phyloP scores from a whole-genome alignment of 2,888 invertebrate species.

The Lasioglossum marginatum region DNA sequence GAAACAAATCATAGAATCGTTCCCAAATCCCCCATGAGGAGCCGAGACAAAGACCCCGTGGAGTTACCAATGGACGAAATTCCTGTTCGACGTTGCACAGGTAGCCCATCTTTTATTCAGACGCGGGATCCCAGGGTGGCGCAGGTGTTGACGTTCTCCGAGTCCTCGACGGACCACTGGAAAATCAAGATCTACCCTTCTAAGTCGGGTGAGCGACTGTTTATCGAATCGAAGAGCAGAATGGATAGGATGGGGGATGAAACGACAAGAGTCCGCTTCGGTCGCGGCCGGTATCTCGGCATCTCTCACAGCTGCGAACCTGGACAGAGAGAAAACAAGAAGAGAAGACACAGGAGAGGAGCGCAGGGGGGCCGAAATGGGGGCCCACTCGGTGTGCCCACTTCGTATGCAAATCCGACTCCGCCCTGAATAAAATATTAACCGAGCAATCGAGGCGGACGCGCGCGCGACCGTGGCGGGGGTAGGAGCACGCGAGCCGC shows the following conservation, averaged over 20 bases:
- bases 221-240: slow-evolving; percentile 4
- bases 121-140: background rate
- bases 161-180: background rate
- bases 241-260: background rate
- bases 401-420: slow-evolving; percentile 80
- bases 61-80: background rate
- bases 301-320: slow-evolving; percentile 69
- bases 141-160: slow-evolving; percentile 7
- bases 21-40: background rate
- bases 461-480: slow-evolving; percentile 46
- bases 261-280: slow-evolving; percentile 18
- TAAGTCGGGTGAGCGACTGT: background rate
- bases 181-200: background rate
- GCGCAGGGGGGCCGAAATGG: slow-evolving; percentile 8
- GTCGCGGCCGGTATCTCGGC: background rate
- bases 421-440: slow-evolving; percentile 81
- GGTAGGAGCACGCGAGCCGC: slow-evolving; percentile 67
- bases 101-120: slow-evolving; percentile 13
- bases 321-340: slow-evolving; percentile 40
- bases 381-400: slow-evolving; percentile 55
- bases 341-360: background rate
- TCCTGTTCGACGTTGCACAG: background rate
- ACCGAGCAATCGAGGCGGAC: slow-evolving; percentile 72
- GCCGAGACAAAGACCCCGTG: background rate
- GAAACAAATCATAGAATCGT: background rate